phyloP scores from a whole-genome alignment of 2,797 vertebrate species.

The Erpetoichthys calabaricus region DNA sequence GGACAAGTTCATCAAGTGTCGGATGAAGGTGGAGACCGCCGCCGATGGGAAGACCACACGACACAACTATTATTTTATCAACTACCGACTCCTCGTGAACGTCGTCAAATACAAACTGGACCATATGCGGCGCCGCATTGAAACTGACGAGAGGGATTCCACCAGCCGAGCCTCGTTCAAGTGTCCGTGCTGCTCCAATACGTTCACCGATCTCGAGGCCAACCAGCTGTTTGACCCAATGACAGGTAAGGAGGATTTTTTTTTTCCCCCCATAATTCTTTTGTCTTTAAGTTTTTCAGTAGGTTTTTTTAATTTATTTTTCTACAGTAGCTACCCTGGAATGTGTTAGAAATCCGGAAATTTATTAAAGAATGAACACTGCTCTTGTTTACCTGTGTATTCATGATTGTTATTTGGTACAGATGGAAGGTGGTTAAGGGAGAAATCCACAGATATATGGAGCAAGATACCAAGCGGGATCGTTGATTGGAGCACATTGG shows the following conservation, averaged over 20 bases:
- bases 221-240: constrained; percentile 89
- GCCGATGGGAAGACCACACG: constrained; percentile 88
- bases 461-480: too few species aligned
- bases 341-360: too few species aligned
- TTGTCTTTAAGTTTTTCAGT: neutral
- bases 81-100: constrained; percentile 86
- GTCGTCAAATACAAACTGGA: constrained; percentile 97
- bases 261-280: neutral
- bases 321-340: too few species aligned
- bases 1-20: constrained; percentile 96
- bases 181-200: constrained; percentile 82
- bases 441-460: too few species aligned
- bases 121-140: constrained; percentile 93
- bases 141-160: constrained; percentile 92
- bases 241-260: constrained; percentile 59
- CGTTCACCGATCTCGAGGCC: constrained; percentile 95
- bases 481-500: too few species aligned
- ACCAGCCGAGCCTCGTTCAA: constrained; percentile 92
- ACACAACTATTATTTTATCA: constrained; percentile 97
- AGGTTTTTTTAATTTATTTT: too few species aligned
- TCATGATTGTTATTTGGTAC: too few species aligned
- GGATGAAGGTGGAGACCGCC: constrained; percentile 92
- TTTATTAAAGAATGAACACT: too few species aligned
- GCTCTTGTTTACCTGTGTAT: too few species aligned
- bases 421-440: too few species aligned